Base-by-base conservation (phyloP, 2,113 vertebrate species). In the Anolis carolinensis region DNA sequence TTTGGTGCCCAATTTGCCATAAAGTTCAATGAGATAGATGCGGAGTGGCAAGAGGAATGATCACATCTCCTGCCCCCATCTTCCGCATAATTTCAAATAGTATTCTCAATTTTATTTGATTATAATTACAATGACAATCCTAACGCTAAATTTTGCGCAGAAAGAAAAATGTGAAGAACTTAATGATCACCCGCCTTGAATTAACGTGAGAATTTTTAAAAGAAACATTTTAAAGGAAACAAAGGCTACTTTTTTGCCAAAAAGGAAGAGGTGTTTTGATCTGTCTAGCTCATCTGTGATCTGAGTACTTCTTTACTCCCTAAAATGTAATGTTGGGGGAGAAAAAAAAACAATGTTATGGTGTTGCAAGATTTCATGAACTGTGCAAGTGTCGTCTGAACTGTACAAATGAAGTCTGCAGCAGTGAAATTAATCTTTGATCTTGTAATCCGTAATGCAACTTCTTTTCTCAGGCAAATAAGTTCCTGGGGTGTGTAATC, bases 391-490 rank as follows among this genome's bases (percentile, higher is more conserved):
- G 92, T 95, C 90, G 86, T 32, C 11, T 88, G 93, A 95, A 86
- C 88, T 93, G 92, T 92, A 85, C 93, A 93, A 89, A 55, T 27
- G 48, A 84, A 92, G 87, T 87, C 92, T 87, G 91, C 91, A 82
- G 92, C 93, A 89, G 90, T 92, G 91, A 95, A 95, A 94, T 92
- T 92, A 94, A 95, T 90, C 94, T 94, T 90, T 90, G 93, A 95
- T 95, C 94, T 88, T 96, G 93, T 96, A 93, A 96, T 96, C 95
- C 93, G 94, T 94, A 93, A 82, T 94, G 87, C 91, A 88, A 95
- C 89, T 95, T 96, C 72, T 84, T 84, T 96, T 95, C 90, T 95
- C 93, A 95, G 90, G 89, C 92, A 96, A 96, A 95, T 95, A 94
- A 95, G 95, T 92, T 93, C 93, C 88, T 93, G 92, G 72, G 83